These are phyloP conservation scores for Trachymyrmex septentrionalis DNA, from an alignment of 1,140 invertebrate genomes.

Conservation along the genomic window DNA sequence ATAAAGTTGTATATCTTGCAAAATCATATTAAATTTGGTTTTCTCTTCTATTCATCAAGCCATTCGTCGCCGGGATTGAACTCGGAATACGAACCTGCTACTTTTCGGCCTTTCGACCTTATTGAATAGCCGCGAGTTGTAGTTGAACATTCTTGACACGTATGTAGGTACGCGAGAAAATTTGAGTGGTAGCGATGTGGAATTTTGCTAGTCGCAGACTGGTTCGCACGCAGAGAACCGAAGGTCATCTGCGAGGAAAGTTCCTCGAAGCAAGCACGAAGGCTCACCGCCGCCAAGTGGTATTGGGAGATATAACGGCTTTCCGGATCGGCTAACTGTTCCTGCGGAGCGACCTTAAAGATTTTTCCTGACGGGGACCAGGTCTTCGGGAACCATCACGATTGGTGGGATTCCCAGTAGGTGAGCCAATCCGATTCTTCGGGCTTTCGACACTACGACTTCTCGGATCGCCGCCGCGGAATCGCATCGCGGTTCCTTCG, in stretches of 20 bases:
- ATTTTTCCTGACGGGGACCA: conserved; percentile 66
- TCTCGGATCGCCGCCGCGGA: conserved; percentile 22
- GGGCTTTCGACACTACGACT: conserved; percentile 56
- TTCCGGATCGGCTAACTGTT: conserved; percentile 74
- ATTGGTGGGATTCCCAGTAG: conserved; percentile 53
- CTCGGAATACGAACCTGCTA: background rate
- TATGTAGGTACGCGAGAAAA: conserved; percentile 18
- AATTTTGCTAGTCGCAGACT: conserved; percentile 57
- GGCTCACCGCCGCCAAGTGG: conserved; percentile 34
- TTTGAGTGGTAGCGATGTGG: conserved; percentile 57
- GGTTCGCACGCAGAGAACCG: conserved; percentile 55
- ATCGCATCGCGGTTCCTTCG: conserved; percentile 37
- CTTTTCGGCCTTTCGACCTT: conserved; percentile 14
- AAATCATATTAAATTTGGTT: background rate
- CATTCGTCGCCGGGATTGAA: background rate
- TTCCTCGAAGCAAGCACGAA: conserved; percentile 57
- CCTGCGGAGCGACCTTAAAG: conserved; percentile 65
- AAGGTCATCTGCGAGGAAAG: conserved; percentile 56
- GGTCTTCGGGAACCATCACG: conserved; percentile 52
- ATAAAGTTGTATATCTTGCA: background rate
- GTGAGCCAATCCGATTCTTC: conserved; percentile 62
- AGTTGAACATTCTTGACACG: conserved; percentile 38
- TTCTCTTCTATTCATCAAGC: background rate
- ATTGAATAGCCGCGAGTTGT: conserved; percentile 14
- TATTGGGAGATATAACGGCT: conserved; percentile 64